phyloP scores from a whole-genome alignment of 2,888 invertebrate genomes.

The Podabrus alpinus region DNA sequence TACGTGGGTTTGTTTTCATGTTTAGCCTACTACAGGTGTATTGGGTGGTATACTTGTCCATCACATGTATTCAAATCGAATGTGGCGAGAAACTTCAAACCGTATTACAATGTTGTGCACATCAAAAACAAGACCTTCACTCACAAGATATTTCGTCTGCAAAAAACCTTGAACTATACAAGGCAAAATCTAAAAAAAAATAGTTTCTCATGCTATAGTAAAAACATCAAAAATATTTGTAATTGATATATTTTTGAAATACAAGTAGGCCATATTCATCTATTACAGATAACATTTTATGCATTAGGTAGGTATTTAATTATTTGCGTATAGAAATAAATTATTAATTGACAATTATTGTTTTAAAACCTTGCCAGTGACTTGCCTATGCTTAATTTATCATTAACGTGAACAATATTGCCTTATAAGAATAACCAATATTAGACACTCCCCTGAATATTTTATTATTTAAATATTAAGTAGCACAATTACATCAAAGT shows the following conservation, averaged over 20 bases:
- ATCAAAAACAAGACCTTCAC: no score
- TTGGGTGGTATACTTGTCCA: no score
- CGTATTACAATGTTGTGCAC: no score
- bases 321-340: not conserved
- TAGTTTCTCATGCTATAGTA: constrained; percentile 37
- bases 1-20: no score
- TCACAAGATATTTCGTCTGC: no score
- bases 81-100: no score
- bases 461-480: not conserved
- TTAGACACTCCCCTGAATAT: not conserved
- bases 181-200: no score
- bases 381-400: not conserved
- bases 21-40: no score
- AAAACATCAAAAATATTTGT: not conserved
- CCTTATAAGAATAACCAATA: not conserved
- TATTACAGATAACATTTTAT: constrained; percentile 2
- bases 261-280: constrained; percentile 3
- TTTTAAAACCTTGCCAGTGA: not conserved
- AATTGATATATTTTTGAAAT: constrained; percentile 1
- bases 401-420: not conserved
- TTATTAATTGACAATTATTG: constrained; percentile 2
- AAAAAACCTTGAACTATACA: no score
- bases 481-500: not conserved
- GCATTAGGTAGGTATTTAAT: not conserved
- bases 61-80: no score